Percentiles rank a stretch among this genome's conserved stretches.
Evolutionary conservation across 2,888 invertebrate genomes (phyloP).

Genomic region (Euphydryas editha): DNA sequence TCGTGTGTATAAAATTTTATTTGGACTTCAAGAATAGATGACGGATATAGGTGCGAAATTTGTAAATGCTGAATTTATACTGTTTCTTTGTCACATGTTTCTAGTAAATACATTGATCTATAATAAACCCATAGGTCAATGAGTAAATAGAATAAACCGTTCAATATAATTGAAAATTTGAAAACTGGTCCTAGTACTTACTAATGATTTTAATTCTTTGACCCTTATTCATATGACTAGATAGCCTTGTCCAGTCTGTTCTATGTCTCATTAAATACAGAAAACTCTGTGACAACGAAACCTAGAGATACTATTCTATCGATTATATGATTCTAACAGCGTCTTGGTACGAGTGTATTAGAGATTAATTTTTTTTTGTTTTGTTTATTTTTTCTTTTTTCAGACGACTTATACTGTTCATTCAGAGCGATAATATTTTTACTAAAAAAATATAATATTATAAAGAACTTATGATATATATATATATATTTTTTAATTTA

Average conservation of each 20-base stretch:
- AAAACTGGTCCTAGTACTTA: slow-evolving; percentile 21
- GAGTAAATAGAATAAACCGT: slow-evolving; percentile 24
- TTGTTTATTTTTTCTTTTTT: slow-evolving; percentile 54
- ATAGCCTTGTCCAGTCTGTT: slow-evolving; percentile 29
- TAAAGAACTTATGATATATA: too few relatives aligned
- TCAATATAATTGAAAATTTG: slow-evolving; percentile 22
- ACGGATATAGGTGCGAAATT: slow-evolving; percentile 74
- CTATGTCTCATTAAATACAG: slow-evolving; percentile 29
- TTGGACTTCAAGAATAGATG: slow-evolving; percentile 84
- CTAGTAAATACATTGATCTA: too few relatives aligned
- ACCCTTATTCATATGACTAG: slow-evolving; percentile 28
- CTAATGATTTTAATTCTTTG: slow-evolving; percentile 19
- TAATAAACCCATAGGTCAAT: too few relatives aligned
- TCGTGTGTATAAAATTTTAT: slow-evolving; percentile 49
- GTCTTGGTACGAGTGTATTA: slow-evolving; percentile 82
- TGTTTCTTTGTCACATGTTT: slow-evolving; percentile 52
- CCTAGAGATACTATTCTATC: slow-evolving; percentile 46
- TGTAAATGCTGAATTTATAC: slow-evolving; percentile 73
- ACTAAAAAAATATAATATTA: neutral
- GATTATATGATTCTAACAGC: slow-evolving; percentile 74
- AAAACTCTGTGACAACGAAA: slow-evolving; percentile 60
- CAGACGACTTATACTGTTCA: slow-evolving; percentile 60
- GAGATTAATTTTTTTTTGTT: slow-evolving; percentile 61
- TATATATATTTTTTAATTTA: neutral
- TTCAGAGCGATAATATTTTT: slow-evolving; percentile 37